Conservation (phyloP, 2,888 invertebrate species). For the Dendrolimus pini region DNA sequence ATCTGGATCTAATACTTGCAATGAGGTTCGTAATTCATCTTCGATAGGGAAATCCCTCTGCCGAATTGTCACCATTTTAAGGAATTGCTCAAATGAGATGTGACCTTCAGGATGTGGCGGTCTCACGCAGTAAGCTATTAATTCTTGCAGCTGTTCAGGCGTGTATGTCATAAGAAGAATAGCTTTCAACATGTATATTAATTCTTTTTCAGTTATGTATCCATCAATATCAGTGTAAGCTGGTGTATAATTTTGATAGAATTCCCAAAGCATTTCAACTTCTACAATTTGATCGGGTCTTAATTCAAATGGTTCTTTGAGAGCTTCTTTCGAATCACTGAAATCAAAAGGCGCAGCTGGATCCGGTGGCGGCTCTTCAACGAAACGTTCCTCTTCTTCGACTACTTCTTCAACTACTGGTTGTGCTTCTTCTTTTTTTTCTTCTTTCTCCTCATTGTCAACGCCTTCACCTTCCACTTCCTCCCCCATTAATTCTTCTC, state of each 20-base stretch:
- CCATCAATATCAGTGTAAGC: constrained; percentile 54
- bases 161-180: constrained; percentile 56
- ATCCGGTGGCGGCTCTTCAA: constrained; percentile 54
- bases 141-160: constrained; percentile 53
- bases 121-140: constrained; percentile 49
- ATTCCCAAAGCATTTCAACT: constrained; percentile 58
- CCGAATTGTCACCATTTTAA: constrained; percentile 55
- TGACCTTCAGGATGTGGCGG: constrained; percentile 57
- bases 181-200: constrained; percentile 56
- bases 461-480: constrained; percentile 17
- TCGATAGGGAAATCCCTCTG: constrained; percentile 51
- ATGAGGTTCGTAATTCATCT: constrained; percentile 51
- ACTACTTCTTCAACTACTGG: constrained; percentile 26
- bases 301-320: constrained; percentile 47
- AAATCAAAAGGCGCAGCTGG: constrained; percentile 59
- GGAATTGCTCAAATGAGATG: constrained; percentile 54
- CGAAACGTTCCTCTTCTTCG: constrained; percentile 45
- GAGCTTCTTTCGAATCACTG: constrained; percentile 51
- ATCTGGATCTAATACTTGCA: constrained; percentile 50
- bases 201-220: constrained; percentile 57
- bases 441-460: constrained; percentile 9
- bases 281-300: constrained; percentile 58
- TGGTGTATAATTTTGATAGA: constrained; percentile 59
- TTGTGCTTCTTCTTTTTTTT: constrained; percentile 23
- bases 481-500: constrained; percentile 23